phyloP scores from a whole-genome alignment of 2,888 invertebrate species.

The Apoda limacodes region DNA sequence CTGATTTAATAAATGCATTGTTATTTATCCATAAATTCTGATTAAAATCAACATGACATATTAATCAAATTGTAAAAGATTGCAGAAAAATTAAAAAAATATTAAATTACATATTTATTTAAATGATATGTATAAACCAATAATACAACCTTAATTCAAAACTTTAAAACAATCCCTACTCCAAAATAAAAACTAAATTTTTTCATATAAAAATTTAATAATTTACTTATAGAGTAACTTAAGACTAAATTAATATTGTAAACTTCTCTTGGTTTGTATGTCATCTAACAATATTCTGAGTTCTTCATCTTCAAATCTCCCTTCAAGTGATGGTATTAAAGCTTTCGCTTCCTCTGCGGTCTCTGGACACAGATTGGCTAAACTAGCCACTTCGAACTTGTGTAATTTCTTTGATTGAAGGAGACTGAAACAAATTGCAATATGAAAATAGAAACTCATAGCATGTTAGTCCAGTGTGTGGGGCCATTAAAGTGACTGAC shows the following conservation, averaged over 20 bases:
- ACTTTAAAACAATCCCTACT: no score
- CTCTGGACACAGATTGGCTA: slow-evolving; percentile 99
- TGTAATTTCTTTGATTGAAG: slow-evolving; percentile 95
- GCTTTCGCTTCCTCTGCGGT: slow-evolving; percentile 99
- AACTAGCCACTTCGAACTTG: slow-evolving; percentile 97
- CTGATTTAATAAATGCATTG: slow-evolving; percentile 56
- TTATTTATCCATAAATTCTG: no score
- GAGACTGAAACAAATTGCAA: slow-evolving; percentile 76
- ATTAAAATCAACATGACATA: no score
- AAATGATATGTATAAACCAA: no score
- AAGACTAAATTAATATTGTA: slow-evolving; percentile 94
- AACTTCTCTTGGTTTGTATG: slow-evolving; percentile 97
- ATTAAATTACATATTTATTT: no score
- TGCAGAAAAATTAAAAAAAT: no score
- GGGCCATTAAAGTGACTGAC: no score
- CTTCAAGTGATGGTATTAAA: slow-evolving; percentile 95
- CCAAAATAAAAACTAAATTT: no score
- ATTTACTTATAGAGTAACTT: neutral
- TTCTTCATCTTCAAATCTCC: slow-evolving; percentile 98
- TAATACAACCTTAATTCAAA: neutral
- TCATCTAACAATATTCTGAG: slow-evolving; percentile 96
- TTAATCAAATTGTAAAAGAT: no score
- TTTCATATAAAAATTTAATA: neutral
- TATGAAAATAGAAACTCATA: no score
- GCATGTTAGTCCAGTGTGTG: neutral